These are phyloP conservation scores for Caenorhabditis sp. DNA, from an alignment of 2,888 invertebrate genomes.

Conservation along the genomic window DNA sequence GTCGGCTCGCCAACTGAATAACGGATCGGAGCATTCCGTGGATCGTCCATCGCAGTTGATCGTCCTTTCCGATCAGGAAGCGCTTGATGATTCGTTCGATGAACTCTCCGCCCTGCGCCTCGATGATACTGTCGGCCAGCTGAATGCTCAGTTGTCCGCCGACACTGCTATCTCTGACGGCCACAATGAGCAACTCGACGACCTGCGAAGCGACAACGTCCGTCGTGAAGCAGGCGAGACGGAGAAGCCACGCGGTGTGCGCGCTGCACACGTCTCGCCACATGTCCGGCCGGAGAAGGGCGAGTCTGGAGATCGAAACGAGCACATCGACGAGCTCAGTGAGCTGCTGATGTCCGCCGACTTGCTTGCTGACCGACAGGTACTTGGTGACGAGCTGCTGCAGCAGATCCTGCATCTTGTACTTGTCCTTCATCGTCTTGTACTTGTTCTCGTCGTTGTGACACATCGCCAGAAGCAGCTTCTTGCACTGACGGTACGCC, in stretches of 20 bases:
- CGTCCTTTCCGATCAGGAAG: constrained; percentile 62
- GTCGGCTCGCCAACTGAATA: constrained; percentile 63
- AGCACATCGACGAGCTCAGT: constrained; percentile 66
- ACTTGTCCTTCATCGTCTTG: constrained; percentile 50
- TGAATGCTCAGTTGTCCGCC: constrained; percentile 35
- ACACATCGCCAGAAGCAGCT: constrained; percentile 55
- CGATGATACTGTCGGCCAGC: constrained; percentile 59
- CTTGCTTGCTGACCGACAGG: constrained; percentile 15
- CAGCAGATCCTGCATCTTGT: constrained; percentile 51
- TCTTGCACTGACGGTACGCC: constrained; percentile 49
- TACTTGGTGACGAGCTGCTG: constrained; percentile 48
- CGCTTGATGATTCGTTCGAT: constrained; percentile 60
- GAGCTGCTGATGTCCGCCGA: constrained; percentile 61
- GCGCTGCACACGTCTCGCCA: constrained; percentile 58
- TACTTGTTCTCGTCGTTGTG: constrained; percentile 49
- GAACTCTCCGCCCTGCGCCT: constrained; percentile 36
- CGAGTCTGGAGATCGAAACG: constrained; percentile 41
- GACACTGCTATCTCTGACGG: constrained; percentile 50
- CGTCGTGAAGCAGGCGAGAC: constrained; percentile 53
- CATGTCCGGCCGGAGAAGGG: constrained; percentile 48
- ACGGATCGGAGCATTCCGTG: constrained; percentile 65
- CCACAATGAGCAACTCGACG: constrained; percentile 60
- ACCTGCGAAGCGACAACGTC: constrained; percentile 58
- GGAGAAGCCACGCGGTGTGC: constrained; percentile 57
- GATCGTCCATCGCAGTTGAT: constrained; percentile 60